Base-by-base conservation (phyloP, 2,113 vertebrate species). In the Pardalotus punctatus region DNA sequence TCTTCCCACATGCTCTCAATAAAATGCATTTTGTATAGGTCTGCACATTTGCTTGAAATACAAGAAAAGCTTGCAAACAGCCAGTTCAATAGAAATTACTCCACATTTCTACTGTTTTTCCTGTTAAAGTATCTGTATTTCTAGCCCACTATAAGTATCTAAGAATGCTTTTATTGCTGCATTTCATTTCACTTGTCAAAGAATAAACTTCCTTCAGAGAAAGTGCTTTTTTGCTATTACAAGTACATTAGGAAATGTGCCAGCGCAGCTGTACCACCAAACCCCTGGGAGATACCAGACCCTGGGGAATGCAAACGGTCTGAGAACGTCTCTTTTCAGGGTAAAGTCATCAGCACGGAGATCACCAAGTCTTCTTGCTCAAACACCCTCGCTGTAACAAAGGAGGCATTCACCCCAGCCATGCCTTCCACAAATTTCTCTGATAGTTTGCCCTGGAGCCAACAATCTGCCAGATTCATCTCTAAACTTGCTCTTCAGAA, bases 231-330 rank as follows among this genome's bases (percentile, higher is more conserved):
- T 91, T 54, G 58, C 70, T 87, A 76, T 89, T 94, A 77, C 45
- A 70, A 92, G 76, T 78, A 81, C 86, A 81, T 90, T 90, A 94
- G 94, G 91, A 94, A 74, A 57, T 53, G 23, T 61, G 87, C 86
- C 93, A 93, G 82, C 3, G 24, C 86, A 97, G 95, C 96, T 95
- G 82, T 88, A 87, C 87, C 81, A 93, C 64, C 90, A 86, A 93
- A 70, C 70, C 85, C 88, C 67, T 80, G 76, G 78, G 81, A 93
- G 87, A 88, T 58, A 94, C 45, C 74, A 91, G 58, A 47, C 87
- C 47, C 66, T 16, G 29, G 73, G 86, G 93, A 96, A 85, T n/a
- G 60, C 45, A 91, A 93, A 70, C 43, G 74, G 50, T 85, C 81
- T 96, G 78, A 94, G 89, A 94, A 82, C 81, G 87, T 81, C 43